Evolutionary conservation across 2,113 vertebrate genomes (phyloP), one percentile per base, ranked within the genome.

Genomic region (Eleginops maclovinus): DNA sequence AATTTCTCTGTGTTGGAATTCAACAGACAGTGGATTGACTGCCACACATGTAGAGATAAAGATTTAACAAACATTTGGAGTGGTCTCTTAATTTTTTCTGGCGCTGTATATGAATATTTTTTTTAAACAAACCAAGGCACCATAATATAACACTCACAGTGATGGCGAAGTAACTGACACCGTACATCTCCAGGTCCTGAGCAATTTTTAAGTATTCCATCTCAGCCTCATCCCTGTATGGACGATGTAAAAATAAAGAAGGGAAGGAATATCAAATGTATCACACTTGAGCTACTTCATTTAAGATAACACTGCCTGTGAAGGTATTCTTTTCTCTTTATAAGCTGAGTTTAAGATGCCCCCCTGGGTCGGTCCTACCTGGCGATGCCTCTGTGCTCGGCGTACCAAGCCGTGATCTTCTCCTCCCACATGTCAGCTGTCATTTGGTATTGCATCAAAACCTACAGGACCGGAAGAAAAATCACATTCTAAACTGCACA

Each of bases 381-480:
- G 91, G 96, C 96, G 2, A 96, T 96, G 10, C 96, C 97, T 90
- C 96, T 94, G 92, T 98, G 97, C 67, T 96, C 96, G 49, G 97
- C 96, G 62, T 98, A 97, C 96, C 97, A 98, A 55, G 96, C 96
- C 9, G 96, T 97, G 75, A 98, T 98, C 88, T 97, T 97, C 80
- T 98, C 96, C 84, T 98, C 97, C 97, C 97, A 98, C 97, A 98
- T 98, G 87, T 97, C 96, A 53, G 96, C 93, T 56, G 97, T 98
- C 96, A 98, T 96, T 90, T 98, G 97, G 83, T 98, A 98, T 75
- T 97, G 97, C 94, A 96, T 96, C 83, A 98, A 93, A 68, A 98
- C 97, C 97, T 98, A 36, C 31, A 75, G 11, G 0, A 43, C 8
- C 50, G 21, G 24, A 64, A 1, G 8, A 22, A 67, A 21, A 26